Conservation (phyloP, 2,888 invertebrate genomes). For the Caenorhabditis sp. region DNA sequence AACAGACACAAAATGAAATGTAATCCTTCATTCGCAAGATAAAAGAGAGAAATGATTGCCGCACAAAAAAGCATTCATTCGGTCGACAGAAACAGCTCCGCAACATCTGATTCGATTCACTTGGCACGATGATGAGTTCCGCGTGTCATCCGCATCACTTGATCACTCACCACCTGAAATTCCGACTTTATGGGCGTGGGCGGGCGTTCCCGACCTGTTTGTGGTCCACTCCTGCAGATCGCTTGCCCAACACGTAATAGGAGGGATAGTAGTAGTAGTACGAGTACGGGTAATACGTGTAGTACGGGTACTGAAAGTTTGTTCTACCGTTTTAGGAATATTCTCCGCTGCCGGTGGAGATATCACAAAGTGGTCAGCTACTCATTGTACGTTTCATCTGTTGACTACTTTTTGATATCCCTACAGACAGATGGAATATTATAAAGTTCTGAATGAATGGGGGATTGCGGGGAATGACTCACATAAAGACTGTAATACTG, state of each 20-base stretch:
- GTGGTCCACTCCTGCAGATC: slow-evolving; percentile 37
- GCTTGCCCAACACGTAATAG: slow-evolving; percentile 56
- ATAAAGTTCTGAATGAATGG: too few species aligned
- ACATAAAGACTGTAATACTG: slow-evolving; percentile 57
- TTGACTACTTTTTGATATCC: too few species aligned
- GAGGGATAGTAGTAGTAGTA: slow-evolving; percentile 59
- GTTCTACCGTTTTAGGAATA: not conserved
- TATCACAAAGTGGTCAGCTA: too few species aligned
- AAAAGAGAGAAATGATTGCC: too few species aligned
- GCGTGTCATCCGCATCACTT: slow-evolving; percentile 45
- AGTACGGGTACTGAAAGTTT: slow-evolving; percentile 54
- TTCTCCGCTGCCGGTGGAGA: too few species aligned
- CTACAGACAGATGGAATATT: too few species aligned
- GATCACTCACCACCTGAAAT: slow-evolving; percentile 41
- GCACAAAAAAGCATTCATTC: too few species aligned
- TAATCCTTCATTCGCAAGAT: too few species aligned
- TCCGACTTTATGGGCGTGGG: slow-evolving; percentile 4
- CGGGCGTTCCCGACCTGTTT: slow-evolving; percentile 36
- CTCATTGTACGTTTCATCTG: too few species aligned
- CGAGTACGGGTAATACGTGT: slow-evolving; percentile 38
- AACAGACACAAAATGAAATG: not conserved
- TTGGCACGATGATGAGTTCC: slow-evolving; percentile 44
- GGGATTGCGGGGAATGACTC: slow-evolving; percentile 8
- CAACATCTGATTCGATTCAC: slow-evolving; percentile 17
- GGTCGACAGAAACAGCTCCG: too few species aligned